Evolutionary conservation across 1,140 invertebrate genomes (phyloP).

Genomic region (Leguminivora glycinivorella): DNA sequence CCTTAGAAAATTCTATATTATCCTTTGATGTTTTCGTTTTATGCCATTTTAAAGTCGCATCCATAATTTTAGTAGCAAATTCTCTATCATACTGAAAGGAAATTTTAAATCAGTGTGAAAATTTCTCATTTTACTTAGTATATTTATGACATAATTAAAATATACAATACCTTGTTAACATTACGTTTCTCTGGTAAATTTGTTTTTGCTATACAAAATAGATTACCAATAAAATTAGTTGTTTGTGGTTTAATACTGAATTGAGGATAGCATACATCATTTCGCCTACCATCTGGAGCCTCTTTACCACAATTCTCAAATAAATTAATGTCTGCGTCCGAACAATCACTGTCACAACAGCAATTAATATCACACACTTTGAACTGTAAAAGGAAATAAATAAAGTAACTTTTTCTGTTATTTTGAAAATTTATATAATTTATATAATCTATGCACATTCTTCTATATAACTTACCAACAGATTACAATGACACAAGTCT

Average conservation of each 20-base stretch:
- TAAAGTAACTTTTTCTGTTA: not conserved
- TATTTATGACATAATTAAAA: not conserved
- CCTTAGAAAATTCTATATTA: slow-evolving; percentile 41
- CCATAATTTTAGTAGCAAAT: slow-evolving; percentile 26
- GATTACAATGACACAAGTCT: slow-evolving; percentile 74
- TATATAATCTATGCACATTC: not conserved
- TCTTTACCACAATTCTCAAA: slow-evolving; percentile 79
- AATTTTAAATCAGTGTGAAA: not conserved
- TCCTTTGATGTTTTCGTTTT: slow-evolving; percentile 23
- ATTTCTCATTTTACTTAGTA: not conserved
- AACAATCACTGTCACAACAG: slow-evolving; percentile 87
- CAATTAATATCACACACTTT: slow-evolving; percentile 86
- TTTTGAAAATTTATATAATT: slow-evolving; percentile 22
- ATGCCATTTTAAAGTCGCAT: slow-evolving; percentile 54
- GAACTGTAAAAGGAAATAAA: slow-evolving; percentile 65
- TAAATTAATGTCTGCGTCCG: slow-evolving; percentile 73
- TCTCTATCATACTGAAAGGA: slow-evolving; percentile 44
- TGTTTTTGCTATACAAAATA: slow-evolving; percentile 81
- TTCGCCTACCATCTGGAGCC: slow-evolving; percentile 38
- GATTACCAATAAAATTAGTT: slow-evolving; percentile 72
- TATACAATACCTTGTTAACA: slow-evolving; percentile 40
- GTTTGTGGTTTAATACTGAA: slow-evolving; percentile 68
- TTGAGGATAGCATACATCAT: slow-evolving; percentile 55
- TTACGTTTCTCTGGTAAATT: slow-evolving; percentile 76
- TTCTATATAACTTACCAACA: slow-evolving; percentile 65